phyloP scores from a whole-genome alignment of 1,140 invertebrate genomes.

The Drosophila seguyi region DNA sequence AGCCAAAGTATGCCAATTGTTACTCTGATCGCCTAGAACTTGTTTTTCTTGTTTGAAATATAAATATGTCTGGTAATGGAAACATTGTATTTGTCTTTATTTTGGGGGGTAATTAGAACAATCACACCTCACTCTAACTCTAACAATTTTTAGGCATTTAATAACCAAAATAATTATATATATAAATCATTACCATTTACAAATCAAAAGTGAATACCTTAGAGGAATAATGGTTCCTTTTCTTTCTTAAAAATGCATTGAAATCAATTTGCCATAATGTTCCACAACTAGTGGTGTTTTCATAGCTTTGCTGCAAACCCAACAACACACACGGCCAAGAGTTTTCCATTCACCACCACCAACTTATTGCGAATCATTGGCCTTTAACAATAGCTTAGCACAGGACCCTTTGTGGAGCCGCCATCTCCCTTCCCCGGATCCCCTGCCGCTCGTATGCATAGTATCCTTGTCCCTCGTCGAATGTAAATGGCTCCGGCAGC shows the following conservation, averaged over 20 bases:
- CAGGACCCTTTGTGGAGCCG: conserved; percentile 16
- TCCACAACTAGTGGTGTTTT: conserved; percentile 7
- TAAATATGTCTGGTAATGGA: conserved; percentile 11
- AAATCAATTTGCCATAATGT: conserved; percentile 5
- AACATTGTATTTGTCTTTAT: not conserved
- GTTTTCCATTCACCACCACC: conserved; percentile 24
- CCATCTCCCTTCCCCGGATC: conserved; percentile 4
- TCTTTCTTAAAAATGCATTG: conserved; percentile 2
- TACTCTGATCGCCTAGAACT: conserved; percentile 1
- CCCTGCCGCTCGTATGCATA: not conserved
- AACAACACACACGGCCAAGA: conserved; percentile 1
- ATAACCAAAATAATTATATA: not conserved
- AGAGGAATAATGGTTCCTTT: not conserved
- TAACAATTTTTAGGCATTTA: not conserved
- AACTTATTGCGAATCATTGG: conserved; percentile 54
- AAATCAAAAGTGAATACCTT: not conserved
- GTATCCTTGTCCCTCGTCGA: conserved; percentile 1
- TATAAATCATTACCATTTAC: not conserved
- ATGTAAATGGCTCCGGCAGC: conserved; percentile 37
- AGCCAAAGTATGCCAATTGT: not conserved
- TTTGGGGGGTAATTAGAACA: not conserved
- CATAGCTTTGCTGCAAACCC: not conserved
- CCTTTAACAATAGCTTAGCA: conserved; percentile 44
- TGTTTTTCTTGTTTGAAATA: conserved; percentile 11
- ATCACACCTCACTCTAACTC: not conserved